These are phyloP conservation scores for Drosophila anomalipes DNA, from an alignment of 2,888 invertebrate genomes.

Conservation along the genomic window DNA sequence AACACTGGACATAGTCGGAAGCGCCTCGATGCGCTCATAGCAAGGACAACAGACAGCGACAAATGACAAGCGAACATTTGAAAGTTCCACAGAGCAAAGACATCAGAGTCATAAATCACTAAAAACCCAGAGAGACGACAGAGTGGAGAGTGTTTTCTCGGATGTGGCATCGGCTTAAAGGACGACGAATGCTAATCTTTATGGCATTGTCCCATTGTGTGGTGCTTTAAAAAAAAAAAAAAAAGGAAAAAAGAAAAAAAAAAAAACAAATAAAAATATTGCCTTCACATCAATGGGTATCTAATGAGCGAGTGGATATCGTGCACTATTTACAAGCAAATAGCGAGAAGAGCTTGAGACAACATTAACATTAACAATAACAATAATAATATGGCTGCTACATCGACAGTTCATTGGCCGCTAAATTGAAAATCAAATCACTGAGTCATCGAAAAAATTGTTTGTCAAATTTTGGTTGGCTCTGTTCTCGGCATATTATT, in stretches of 20 bases:
- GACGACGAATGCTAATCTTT: neutral
- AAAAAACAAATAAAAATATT: neutral
- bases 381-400: conserved; percentile 13
- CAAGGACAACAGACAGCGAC: conserved; percentile 53
- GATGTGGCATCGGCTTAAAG: conserved; percentile 13
- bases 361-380: conserved; percentile 7
- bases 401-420: conserved; percentile 67
- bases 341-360: conserved; percentile 27
- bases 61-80: conserved; percentile 60
- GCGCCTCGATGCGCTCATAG: conserved; percentile 23
- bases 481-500: conserved; percentile 11
- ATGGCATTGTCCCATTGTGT: conserved; percentile 15
- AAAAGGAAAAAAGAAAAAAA: too few species aligned
- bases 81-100: conserved; percentile 16
- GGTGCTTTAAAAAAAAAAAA: conserved; percentile 35
- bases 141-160: conserved; percentile 2
- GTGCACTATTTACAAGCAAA: conserved; percentile 7
- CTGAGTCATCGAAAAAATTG: conserved; percentile 60
- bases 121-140: conserved; percentile 1
- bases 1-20: conserved; percentile 1
- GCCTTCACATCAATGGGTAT: conserved; percentile 32
- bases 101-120: conserved; percentile 53
- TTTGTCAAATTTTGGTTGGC: conserved; percentile 31
- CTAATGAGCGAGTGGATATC: conserved; percentile 40
- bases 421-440: conserved; percentile 71